Evolutionary conservation across 1,140 invertebrate species (phyloP).

Genomic region (Nephila pilipes): DNA sequence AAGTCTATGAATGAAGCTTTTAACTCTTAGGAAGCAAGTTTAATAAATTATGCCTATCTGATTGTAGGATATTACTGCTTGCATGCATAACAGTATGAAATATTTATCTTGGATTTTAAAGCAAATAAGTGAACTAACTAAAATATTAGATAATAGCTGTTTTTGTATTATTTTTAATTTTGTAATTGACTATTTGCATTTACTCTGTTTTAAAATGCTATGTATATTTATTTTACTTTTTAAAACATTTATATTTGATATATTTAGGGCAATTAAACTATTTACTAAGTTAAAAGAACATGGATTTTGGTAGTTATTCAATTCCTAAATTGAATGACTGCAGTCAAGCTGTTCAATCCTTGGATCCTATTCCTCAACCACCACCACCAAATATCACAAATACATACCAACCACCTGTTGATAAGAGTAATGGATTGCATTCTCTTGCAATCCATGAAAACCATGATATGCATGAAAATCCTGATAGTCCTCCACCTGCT

Average conservation of each 20-base stretch:
- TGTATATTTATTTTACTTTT: no score
- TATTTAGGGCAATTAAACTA: not conserved
- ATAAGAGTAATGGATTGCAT: slow-evolving; percentile 49
- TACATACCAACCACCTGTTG: slow-evolving; percentile 18
- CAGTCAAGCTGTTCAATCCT: not conserved
- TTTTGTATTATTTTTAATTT: not conserved
- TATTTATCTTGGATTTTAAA: no score
- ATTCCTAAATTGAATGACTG: slow-evolving; percentile 67
- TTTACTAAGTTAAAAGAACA: not conserved
- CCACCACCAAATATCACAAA: not conserved
- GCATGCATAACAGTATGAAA: no score
- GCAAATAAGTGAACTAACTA: no score
- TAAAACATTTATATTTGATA: not conserved
- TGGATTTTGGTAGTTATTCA: slow-evolving; percentile 55
- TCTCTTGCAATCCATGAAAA: slow-evolving; percentile 37
- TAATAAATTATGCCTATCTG: no score
- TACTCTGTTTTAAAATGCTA: not conserved
- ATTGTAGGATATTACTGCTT: no score
- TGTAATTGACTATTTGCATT: not conserved
- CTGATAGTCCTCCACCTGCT: slow-evolving; percentile 62
- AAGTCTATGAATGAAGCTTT: no score
- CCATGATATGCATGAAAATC: slow-evolving; percentile 60
- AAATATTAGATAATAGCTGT: not conserved
- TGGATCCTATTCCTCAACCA: slow-evolving; percentile 25
- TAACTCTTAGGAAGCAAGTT: no score